Evolutionary conservation across 2,888 invertebrate species (phyloP), one percentile per base, ranked within the genome.

Genomic region (Andrena camellia): DNA sequence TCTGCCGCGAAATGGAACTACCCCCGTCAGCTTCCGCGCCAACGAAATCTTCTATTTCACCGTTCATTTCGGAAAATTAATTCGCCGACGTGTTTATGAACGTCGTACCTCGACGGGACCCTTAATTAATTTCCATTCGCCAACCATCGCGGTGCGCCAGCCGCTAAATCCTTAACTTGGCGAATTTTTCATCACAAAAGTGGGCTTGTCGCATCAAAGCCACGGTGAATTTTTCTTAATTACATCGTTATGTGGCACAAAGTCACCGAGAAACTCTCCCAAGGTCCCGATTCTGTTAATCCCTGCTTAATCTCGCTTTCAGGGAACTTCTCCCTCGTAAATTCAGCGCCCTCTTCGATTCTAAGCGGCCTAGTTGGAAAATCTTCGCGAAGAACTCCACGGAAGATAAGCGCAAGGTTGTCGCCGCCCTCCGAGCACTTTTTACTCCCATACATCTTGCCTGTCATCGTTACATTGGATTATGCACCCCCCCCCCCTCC

Each of bases 381-480:
- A 72, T 80, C 68, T 76, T 63, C 42, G 8, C 10, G 20, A 17
- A 20, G 33, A 17, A 60, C 31, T 63, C 20, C 10, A 29, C 7
- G 4, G 48, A 31, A 60, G 72, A 64, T 20, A 57, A 52, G 52
- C 48, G 35, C 29, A 26, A 62, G 80, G 66, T 69, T 48, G 72
- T 68, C 31, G 69, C 72, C 42, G 54, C 57, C 10, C n/a, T 29
- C 8, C 1, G 57, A 20, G 13, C 23, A 48, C 26, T 79, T 83
- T 73, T 75, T 71, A 60, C 67, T 33, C 68, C 50, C 73, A 77
- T 86, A 80, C 82, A 54, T 86, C 83, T 81, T 76, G 20, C 68
- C 78, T 77, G 86, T 87, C 87, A 73, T 60, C 77, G 76, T 76
- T 78, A 79, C 81, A 86, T 88, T 78, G 83, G 80, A 86, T 88